phyloP scores from a whole-genome alignment of 2,113 vertebrate genomes.

The Oxygymnocypris stewartii region DNA sequence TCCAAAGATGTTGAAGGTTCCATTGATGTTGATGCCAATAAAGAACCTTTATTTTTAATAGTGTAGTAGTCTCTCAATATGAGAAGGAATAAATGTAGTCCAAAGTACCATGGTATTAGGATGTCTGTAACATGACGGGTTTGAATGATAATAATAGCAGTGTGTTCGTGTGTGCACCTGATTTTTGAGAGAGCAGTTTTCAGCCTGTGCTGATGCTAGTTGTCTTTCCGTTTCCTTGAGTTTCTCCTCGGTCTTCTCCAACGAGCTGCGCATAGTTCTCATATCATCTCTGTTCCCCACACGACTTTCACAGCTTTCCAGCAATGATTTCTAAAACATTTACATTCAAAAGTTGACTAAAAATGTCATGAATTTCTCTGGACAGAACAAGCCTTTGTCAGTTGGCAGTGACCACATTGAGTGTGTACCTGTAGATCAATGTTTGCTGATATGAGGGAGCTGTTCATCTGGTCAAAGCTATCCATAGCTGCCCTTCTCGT shows the following conservation, averaged over 20 bases:
- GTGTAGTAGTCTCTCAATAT: background rate
- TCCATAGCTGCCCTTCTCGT: conserved; percentile 86
- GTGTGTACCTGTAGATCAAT: conserved; percentile 84
- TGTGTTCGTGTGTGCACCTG: conserved; percentile 76
- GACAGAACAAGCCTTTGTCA: background rate
- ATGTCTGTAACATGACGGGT: background rate
- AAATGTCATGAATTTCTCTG: background rate
- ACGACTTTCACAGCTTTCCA: conserved; percentile 87
- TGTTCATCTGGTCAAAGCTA: conserved; percentile 90
- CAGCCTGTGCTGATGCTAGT: conserved; percentile 80
- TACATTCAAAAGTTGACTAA: background rate
- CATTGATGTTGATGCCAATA: background rate
- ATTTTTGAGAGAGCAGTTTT: conserved; percentile 86
- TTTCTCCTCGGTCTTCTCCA: conserved; percentile 82
- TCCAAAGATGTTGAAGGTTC: background rate
- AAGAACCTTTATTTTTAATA: background rate
- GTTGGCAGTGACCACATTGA: background rate
- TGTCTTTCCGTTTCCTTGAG: conserved; percentile 85
- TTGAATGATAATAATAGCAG: background rate
- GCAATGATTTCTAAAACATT: conserved; percentile 82
- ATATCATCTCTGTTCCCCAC: conserved; percentile 81
- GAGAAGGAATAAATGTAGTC: background rate
- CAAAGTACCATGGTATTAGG: background rate
- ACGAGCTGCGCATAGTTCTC: conserved; percentile 78
- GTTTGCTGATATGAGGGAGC: conserved; percentile 84